Evolutionary conservation across 2,888 invertebrate species (phyloP).

Genomic region (Aphelenchoides bicaudatus): DNA sequence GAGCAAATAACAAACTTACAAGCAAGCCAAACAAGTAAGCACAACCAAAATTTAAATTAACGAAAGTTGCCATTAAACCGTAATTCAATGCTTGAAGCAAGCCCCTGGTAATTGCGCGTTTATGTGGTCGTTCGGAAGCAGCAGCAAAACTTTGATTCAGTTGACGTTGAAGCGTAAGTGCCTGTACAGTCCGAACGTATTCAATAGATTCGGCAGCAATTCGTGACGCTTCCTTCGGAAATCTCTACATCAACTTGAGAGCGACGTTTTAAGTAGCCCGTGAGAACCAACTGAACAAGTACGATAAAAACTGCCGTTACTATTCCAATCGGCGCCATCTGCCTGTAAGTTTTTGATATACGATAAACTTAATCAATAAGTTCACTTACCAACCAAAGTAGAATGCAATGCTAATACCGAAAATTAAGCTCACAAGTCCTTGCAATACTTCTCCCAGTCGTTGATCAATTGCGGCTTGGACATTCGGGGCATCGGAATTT

Average conservation of each 20-base stretch:
- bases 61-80: slow-evolving; percentile 25
- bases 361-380: slow-evolving; percentile 9
- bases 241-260: slow-evolving; percentile 20
- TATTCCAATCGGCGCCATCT: slow-evolving; percentile 19
- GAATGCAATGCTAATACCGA: slow-evolving; percentile 20
- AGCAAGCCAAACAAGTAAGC: slow-evolving; percentile 34
- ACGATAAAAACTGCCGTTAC: slow-evolving; percentile 30
- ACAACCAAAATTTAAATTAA: slow-evolving; percentile 32
- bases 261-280: slow-evolving; percentile 25
- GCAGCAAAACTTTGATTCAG: slow-evolving; percentile 25
- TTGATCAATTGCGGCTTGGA: slow-evolving; percentile 50
- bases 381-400: slow-evolving; percentile 25
- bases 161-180: slow-evolving; percentile 17
- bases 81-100: slow-evolving; percentile 28
- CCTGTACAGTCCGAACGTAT: slow-evolving; percentile 25
- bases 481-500: slow-evolving; percentile 61
- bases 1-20: slow-evolving; percentile 10
- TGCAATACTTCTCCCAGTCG: slow-evolving; percentile 25
- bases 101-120: slow-evolving; percentile 9
- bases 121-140: slow-evolving; percentile 30
- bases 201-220: slow-evolving; percentile 24
- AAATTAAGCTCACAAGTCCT: slow-evolving; percentile 21
- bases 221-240: slow-evolving; percentile 22
- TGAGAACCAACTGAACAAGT: slow-evolving; percentile 23
- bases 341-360: not conserved